Base-by-base conservation (phyloP, 2,113 vertebrate genomes). In the Microcebus lehilahytsara region DNA sequence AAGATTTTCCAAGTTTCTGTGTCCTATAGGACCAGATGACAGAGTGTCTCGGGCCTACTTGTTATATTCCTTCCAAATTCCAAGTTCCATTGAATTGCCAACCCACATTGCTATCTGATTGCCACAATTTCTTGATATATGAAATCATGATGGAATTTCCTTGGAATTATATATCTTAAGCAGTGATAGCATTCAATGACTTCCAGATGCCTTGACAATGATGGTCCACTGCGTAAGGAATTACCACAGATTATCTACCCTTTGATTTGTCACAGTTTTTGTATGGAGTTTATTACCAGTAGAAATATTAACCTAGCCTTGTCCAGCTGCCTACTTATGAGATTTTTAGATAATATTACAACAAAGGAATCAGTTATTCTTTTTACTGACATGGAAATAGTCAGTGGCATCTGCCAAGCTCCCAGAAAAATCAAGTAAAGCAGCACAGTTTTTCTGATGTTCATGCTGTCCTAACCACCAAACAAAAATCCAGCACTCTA, bases 141-240 rank as follows among this genome's bases (percentile, higher is more conserved):
- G 79, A 96, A 96, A 96, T 97, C 95, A 92, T 87, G 37, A 72
- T 95, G 86, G 91, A 95, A 97, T 97, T 98, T 97, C 93, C 97
- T 95, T 96, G 87, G 96, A 97, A 98, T 97, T 93, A 91, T 94
- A 7, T 86, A 80, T 83, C 86, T 97, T 83, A 91, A 91, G 53
- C 11, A 13, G 3, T 64, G 81, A 19, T 87, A 98, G 74, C 86
- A 78, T 75, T 92, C 93, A 86, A 95, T 92, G 74, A 84, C 78
- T 98, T 98, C 83, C 94, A 98, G 98, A 97, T 97, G 93, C 91
- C 37, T 79, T 96, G 91, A 96, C 97, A 71, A 95, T 98, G 97
- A 96, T 94, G 93, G 88, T 91, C 86, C 58, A 78, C 22, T 85
- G 71, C 27, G 11, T 94, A 88, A 64, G 0, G 0, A 93, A 51